A percentile compares a stretch with the other conserved stretches of the same genome.
Evolutionary conservation across 2,797 vertebrate genomes (phyloP).

Genomic region (Sebastes taczanowskii): DNA sequence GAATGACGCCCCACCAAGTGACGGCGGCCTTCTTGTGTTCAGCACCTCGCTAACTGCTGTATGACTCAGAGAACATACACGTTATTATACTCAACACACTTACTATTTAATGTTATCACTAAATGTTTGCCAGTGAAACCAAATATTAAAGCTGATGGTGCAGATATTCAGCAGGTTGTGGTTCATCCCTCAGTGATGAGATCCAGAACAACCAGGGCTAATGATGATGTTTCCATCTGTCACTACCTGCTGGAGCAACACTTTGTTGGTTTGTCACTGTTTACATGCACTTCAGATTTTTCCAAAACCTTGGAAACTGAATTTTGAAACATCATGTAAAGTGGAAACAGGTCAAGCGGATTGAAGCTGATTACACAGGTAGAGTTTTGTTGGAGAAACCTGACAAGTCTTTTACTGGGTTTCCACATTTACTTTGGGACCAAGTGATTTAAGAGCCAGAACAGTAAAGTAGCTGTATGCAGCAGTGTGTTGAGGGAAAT

Average conservation of each 20-base stretch:
- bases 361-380: background rate
- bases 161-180: background rate
- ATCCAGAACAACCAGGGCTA: background rate
- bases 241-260: background rate
- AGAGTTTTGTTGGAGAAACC: background rate
- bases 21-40: background rate
- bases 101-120: conserved; percentile 43
- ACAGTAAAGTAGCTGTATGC: background rate
- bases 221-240: background rate
- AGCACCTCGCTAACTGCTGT: conserved; percentile 64
- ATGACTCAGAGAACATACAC: conserved; percentile 73
- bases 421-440: background rate
- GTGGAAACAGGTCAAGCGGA: background rate
- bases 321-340: background rate
- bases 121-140: conserved; percentile 47
- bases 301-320: background rate
- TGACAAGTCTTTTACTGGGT: background rate
- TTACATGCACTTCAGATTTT: conserved; percentile 1
- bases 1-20: background rate
- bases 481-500: background rate
- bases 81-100: conserved; percentile 10
- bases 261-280: background rate
- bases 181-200: background rate
- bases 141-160: conserved; percentile 24
- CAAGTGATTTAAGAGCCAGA: background rate